These are phyloP conservation scores for Smutsia gigantea DNA, from an alignment of 2,797 vertebrate species.

Conservation along the genomic window DNA sequence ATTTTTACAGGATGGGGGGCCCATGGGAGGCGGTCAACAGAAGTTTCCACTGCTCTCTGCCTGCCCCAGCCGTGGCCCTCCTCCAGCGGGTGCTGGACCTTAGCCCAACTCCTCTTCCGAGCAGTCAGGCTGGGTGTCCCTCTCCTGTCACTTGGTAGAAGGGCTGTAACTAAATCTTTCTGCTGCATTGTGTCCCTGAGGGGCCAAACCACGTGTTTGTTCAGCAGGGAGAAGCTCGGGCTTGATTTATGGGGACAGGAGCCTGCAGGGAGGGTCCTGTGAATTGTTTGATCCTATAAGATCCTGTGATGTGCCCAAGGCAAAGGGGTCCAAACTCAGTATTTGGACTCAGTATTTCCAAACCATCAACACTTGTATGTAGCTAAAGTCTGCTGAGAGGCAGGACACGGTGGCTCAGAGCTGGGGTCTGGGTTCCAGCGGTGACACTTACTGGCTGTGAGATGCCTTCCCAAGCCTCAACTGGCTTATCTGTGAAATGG, in stretches of 20 bases:
- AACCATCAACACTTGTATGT: not conserved
- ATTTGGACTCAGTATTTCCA: not conserved
- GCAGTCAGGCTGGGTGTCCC: not conserved
- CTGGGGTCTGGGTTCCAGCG: not conserved
- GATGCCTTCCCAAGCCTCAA: not conserved
- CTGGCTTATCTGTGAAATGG: not conserved
- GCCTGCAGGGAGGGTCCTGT: not conserved
- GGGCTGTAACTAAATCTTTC: constrained; percentile 47
- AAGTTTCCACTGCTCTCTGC: not conserved
- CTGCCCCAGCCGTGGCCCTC: not conserved
- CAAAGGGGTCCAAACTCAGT: not conserved
- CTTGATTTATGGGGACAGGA: not conserved
- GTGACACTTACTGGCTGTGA: not conserved
- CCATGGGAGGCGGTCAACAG: not conserved
- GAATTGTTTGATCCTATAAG: not conserved
- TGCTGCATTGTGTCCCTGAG: not conserved
- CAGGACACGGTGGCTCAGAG: not conserved
- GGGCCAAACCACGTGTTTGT: not conserved
- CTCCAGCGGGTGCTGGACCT: not conserved
- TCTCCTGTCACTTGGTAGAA: not conserved
- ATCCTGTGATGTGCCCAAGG: not conserved
- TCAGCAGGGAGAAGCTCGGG: not conserved
- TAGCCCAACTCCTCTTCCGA: not conserved
- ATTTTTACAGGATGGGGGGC: not conserved
- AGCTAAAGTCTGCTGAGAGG: not conserved